Percentiles rank a stretch among this genome's conserved stretches.
phyloP scores from a whole-genome alignment of 2,113 vertebrate species.

The Larimichthys polyactis region DNA sequence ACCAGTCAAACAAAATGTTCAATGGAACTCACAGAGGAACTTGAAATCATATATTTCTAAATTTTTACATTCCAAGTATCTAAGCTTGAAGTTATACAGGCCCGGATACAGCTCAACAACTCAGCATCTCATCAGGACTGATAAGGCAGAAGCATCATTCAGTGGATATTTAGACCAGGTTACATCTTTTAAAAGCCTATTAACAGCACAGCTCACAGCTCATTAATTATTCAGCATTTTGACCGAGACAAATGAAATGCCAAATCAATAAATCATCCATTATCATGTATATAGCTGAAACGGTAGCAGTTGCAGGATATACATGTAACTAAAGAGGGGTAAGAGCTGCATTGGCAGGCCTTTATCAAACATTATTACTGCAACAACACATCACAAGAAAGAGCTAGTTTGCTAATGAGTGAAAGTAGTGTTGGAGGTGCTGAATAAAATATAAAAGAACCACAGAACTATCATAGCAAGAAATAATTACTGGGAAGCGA shows the following conservation, averaged over 20 bases:
- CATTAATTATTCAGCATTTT: slow-evolving; percentile 47
- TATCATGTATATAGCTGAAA: slow-evolving; percentile 5
- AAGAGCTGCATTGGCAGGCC: background rate
- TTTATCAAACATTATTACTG: slow-evolving; percentile 23
- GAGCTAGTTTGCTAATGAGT: slow-evolving; percentile 1
- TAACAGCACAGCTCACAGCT: slow-evolving; percentile 44
- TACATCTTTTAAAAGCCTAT: slow-evolving; percentile 2
- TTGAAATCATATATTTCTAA: background rate
- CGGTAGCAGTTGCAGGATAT: background rate
- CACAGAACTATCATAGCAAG: background rate
- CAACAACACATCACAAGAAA: slow-evolving; percentile 10
- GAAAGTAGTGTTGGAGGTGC: background rate
- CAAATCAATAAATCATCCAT: slow-evolving; percentile 33
- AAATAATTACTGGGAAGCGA: background rate
- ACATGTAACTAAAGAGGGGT: background rate
- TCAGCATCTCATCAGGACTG: background rate
- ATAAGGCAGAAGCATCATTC: slow-evolving; percentile 1
- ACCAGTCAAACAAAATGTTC: background rate
- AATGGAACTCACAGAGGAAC: background rate
- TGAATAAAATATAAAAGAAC: slow-evolving; percentile 16
- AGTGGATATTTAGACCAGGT: slow-evolving; percentile 31
- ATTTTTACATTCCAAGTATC: background rate
- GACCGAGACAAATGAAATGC: too few species aligned
- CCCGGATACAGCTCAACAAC: background rate
- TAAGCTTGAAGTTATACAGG: background rate